phyloP scores from a whole-genome alignment of 2,888 invertebrate genomes.

The Trichacis sp. region DNA sequence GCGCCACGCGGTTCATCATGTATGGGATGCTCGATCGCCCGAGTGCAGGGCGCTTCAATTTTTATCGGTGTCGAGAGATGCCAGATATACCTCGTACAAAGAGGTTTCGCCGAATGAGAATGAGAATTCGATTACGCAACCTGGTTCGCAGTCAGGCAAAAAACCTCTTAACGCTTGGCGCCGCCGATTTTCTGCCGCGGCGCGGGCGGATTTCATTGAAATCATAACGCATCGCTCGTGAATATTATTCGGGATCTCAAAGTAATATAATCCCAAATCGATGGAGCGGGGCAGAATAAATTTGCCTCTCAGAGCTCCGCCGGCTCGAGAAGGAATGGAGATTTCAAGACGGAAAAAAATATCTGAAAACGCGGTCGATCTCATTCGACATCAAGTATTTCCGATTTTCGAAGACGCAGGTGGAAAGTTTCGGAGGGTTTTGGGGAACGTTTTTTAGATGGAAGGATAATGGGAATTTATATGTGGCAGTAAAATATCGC shows the following conservation, averaged over 20 bases:
- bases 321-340: conserved; percentile 44
- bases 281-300: conserved; percentile 62
- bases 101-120: conserved; percentile 37
- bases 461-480: too few species aligned
- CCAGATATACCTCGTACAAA: conserved; percentile 31
- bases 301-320: conserved; percentile 45
- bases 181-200: conserved; percentile 56
- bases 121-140: conserved; percentile 51
- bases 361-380: conserved; percentile 21
- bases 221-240: conserved; percentile 63
- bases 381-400: conserved; percentile 16
- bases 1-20: conserved; percentile 12
- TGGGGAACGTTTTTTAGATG: too few species aligned
- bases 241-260: conserved; percentile 65
- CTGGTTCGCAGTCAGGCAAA: conserved; percentile 48
- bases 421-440: too few species aligned
- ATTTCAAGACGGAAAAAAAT: conserved; percentile 19
- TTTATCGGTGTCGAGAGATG: conserved; percentile 35
- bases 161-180: conserved; percentile 29
- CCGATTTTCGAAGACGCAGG: too few species aligned
- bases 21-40: conserved; percentile 30
- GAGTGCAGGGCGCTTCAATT: conserved; percentile 34
- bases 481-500: too few species aligned
- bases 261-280: conserved; percentile 66
- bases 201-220: conserved; percentile 58